A percentile compares a stretch with the other conserved stretches of the same genome.
Conservation (phyloP, 2,797 vertebrate species). For the Cuniculus paca region DNA sequence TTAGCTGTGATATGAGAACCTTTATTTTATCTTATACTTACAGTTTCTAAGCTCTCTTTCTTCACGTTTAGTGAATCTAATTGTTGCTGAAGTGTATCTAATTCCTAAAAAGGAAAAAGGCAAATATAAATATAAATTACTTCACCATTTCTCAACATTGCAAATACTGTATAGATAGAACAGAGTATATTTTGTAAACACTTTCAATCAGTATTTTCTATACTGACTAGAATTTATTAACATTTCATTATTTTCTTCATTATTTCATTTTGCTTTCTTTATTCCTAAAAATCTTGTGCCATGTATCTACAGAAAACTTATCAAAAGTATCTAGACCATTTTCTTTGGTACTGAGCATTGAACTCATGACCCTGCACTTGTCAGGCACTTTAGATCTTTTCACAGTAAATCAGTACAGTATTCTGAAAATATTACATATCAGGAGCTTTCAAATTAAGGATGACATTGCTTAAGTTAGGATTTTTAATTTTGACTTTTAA, state of each 20-base stretch:
- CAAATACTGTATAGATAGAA: background rate
- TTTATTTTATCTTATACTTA: conserved; percentile 88
- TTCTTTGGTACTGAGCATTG: too few species aligned
- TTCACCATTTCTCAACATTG: conserved; percentile 36
- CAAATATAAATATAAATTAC: conserved; percentile 38
- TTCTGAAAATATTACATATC: background rate
- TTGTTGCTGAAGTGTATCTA: conserved; percentile 94
- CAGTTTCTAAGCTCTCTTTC: conserved; percentile 93
- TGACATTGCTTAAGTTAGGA: conserved; percentile 14
- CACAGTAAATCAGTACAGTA: background rate
- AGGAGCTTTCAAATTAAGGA: conserved; percentile 41
- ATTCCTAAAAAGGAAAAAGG: conserved; percentile 88
- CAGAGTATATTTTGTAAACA: conserved; percentile 41
- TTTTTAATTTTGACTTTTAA: conserved; percentile 40
- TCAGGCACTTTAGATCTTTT: too few species aligned
- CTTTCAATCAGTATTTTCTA: background rate
- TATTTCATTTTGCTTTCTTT: conserved; percentile 34
- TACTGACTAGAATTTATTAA: conserved; percentile 63
- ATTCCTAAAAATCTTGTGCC: conserved; percentile 48
- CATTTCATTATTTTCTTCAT: conserved; percentile 1
- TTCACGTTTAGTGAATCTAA: conserved; percentile 92
- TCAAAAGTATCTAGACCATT: background rate
- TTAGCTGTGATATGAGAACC: background rate
- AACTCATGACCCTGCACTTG: too few species aligned
- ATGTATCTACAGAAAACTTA: background rate